Conservation (phyloP, 2,113 vertebrate genomes). For the Misgurnus mizolepis region DNA sequence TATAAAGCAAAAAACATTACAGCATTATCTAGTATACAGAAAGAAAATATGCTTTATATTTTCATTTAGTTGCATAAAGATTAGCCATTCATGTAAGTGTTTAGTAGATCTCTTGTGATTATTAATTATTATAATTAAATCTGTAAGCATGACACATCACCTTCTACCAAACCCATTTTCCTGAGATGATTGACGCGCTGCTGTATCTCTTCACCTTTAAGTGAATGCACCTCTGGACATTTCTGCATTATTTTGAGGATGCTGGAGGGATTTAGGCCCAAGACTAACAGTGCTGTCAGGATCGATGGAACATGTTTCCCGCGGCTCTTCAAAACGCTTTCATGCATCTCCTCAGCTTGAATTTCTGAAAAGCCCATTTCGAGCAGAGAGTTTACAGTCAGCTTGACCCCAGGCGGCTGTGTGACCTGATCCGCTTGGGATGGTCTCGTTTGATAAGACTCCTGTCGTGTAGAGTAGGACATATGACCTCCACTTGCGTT, state of each 20-base stretch:
- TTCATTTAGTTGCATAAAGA: no score
- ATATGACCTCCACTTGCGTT: not conserved
- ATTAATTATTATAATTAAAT: no score
- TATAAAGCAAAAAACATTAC: no score
- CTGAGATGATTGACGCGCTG: slow-evolving; percentile 75
- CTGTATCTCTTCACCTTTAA: slow-evolving; percentile 65
- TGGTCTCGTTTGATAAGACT: not conserved
- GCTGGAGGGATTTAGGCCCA: slow-evolving; percentile 76
- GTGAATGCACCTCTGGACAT: slow-evolving; percentile 73
- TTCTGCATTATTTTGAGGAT: slow-evolving; percentile 69
- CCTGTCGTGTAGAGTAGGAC: slow-evolving; percentile 51
- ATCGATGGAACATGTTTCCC: slow-evolving; percentile 58
- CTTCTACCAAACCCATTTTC: slow-evolving; percentile 80
- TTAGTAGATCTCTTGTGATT: no score
- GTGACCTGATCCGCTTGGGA: not conserved
- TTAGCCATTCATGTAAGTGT: no score
- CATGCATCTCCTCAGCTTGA: slow-evolving; percentile 66
- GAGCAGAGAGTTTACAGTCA: slow-evolving; percentile 57
- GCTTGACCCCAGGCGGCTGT: not conserved
- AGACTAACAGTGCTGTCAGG: slow-evolving; percentile 67
- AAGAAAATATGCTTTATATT: no score
- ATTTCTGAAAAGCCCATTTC: slow-evolving; percentile 80
- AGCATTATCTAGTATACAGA: no score
- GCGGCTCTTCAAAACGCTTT: slow-evolving; percentile 40
- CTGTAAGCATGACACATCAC: slow-evolving; percentile 66